Evolutionary conservation across 2,797 vertebrate species (phyloP), one percentile per base, ranked within the genome.

Genomic region (Sebastes trivittatus): DNA sequence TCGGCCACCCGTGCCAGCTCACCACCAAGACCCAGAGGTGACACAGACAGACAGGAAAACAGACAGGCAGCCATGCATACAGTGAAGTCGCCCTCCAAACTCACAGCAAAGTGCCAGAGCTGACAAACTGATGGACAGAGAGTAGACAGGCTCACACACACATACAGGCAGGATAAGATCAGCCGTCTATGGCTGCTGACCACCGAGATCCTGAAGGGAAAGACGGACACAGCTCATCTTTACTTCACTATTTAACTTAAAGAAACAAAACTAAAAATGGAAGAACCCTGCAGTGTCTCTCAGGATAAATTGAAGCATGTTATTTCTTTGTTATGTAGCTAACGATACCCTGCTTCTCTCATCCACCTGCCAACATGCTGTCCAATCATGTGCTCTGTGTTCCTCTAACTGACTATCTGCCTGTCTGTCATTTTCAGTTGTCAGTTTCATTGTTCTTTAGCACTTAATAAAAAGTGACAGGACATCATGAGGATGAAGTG

Each of bases 21-120:
- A 99, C 98, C 93, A 99, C 98, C 86, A 99, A 99, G 96, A 99
- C 98, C 16, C 98, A 99, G 94, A 99, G 98, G 98, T 99, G 94
- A 96, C 93, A 4, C 64, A 42, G 27, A 23, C 73, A 32, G 64
- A 75, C 84, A 75, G 75, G 55, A 11, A 20, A 25, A 16, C 56
- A 78, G 36, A 75, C 75, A 67, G 72, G 76, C 74, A 36, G 55
- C 29, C 63, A 6, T 18, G 61, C 64, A 18, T 27, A 30, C 78
- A 76, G 34, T 4, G 29, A 11, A 72, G 38, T 42, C 49, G 2
- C 60, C 55, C 70, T 63, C n/a, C 20, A 60, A 58, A 30, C 75
- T 75, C 70, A 20, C 69, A 3, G 32, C 65, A 56, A 78, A 81
- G 72, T 82, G 80, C 60, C 85, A 85, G 56, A 76, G 65, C 80